These are phyloP conservation scores for Apodemia zela DNA, from an alignment of 2,888 invertebrate species.

Conservation along the genomic window DNA sequence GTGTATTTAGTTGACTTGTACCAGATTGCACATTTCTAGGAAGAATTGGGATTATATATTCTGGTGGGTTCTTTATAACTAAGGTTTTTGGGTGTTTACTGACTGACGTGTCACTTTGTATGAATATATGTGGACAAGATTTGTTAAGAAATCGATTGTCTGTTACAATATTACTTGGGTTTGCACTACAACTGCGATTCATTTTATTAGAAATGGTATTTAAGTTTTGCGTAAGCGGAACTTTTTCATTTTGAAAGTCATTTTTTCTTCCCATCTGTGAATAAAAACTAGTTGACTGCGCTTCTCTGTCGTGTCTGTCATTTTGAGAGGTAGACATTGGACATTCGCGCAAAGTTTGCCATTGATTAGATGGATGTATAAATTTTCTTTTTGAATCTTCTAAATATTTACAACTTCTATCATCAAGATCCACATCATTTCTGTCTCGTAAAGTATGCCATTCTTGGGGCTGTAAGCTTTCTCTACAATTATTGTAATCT, in stretches of 20 bases:
- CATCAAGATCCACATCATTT: not conserved
- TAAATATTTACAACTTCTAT: not conserved
- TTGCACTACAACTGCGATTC: not conserved
- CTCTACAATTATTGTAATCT: not conserved
- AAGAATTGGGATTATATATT: not conserved
- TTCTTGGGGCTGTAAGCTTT: not conserved
- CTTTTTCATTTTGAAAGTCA: not conserved
- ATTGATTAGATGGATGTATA: not conserved
- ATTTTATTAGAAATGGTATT: not conserved
- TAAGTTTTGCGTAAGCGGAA: not conserved
- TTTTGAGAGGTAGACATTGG: not conserved
- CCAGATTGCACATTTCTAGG: not conserved
- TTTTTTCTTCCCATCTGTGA: not conserved
- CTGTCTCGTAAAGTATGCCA: not conserved
- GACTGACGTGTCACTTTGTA: not conserved
- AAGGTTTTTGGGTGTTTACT: not conserved
- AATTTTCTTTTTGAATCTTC: not conserved
- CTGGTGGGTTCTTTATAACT: not conserved
- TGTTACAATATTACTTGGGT: not conserved
- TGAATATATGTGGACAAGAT: not conserved
- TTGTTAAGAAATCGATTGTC: not conserved
- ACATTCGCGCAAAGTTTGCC: not conserved
- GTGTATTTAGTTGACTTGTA: not conserved
- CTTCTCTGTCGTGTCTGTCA: not conserved
- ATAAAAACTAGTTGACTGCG: not conserved